Evolutionary conservation across 2,113 vertebrate species (phyloP).

Genomic region (Chunga burmeisteri): DNA sequence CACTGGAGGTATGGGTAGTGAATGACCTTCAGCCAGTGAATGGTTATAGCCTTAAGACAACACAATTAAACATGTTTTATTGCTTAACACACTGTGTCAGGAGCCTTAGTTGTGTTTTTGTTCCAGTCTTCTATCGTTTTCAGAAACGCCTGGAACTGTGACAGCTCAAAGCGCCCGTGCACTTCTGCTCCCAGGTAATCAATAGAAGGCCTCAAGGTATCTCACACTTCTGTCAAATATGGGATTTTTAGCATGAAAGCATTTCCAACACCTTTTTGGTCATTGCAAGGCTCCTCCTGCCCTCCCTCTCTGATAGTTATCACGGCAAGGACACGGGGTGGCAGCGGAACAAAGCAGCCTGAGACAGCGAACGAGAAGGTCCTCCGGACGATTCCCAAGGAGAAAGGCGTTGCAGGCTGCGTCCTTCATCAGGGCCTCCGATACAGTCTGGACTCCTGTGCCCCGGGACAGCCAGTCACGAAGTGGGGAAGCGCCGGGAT

Average conservation of each 20-base stretch:
- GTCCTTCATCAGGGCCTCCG: rapidly evolving
- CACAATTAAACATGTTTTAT: constrained; percentile 34
- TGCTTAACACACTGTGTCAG: constrained; percentile 20
- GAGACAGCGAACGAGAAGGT: rapidly evolving
- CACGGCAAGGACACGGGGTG: background rate
- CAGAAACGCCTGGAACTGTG: constrained; percentile 40
- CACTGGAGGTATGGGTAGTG: background rate
- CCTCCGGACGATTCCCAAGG: rapidly evolving
- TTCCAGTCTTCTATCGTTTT: constrained; percentile 50
- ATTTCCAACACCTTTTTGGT: background rate
- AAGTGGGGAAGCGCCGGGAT: rapidly evolving
- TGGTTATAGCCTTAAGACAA: constrained; percentile 48
- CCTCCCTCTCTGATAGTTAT: background rate
- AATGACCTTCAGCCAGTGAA: constrained; percentile 42
- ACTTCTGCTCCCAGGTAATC: constrained; percentile 44
- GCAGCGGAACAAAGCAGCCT: background rate
- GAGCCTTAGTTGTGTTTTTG: constrained; percentile 33
- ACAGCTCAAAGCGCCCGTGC: constrained; percentile 42
- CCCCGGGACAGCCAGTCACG: background rate
- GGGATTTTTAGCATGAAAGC: background rate
- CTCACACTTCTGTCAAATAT: constrained; percentile 40
- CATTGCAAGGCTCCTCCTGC: background rate
- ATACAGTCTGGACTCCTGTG: rapidly evolving
- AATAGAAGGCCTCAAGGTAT: constrained; percentile 51
- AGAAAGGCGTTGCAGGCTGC: background rate